A percentile compares a stretch with the other conserved stretches of the same genome.
Conservation (phyloP, 2,113 vertebrate genomes). For the Cynocephalus volans region DNA sequence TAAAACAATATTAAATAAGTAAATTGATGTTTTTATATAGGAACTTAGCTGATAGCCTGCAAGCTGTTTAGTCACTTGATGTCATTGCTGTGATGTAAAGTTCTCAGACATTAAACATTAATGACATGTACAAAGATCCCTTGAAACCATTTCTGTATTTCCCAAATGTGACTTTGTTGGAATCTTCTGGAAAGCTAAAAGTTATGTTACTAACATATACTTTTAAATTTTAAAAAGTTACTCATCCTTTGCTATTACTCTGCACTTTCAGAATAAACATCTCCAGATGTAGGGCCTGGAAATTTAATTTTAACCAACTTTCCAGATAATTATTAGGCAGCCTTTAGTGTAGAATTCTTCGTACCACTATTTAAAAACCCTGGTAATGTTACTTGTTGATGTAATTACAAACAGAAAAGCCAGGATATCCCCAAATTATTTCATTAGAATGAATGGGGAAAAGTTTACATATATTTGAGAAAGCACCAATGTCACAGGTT, state of each 20-base stretch:
- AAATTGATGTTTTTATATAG: neutral
- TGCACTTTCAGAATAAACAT: neutral
- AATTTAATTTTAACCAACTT: constrained; percentile 47
- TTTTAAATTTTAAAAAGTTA: constrained; percentile 40
- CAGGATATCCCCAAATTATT: neutral
- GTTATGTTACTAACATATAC: neutral
- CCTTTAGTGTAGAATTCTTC: neutral
- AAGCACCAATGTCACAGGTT: neutral
- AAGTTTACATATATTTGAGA: neutral
- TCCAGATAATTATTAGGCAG: neutral
- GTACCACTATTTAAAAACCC: neutral
- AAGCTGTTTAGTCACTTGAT: neutral
- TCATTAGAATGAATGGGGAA: neutral
- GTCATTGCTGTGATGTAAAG: neutral
- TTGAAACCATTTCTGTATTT: constrained; percentile 46
- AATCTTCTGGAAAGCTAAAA: constrained; percentile 47
- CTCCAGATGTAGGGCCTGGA: neutral
- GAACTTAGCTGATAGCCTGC: neutral
- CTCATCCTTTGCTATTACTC: neutral
- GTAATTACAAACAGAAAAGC: neutral
- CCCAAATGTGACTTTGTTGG: neutral
- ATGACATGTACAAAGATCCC: neutral
- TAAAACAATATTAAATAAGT: neutral
- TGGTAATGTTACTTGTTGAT: neutral
- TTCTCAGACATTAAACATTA: neutral